Base-by-base conservation (phyloP, 2,888 invertebrate species). In the Cryptosula pallasiana region DNA sequence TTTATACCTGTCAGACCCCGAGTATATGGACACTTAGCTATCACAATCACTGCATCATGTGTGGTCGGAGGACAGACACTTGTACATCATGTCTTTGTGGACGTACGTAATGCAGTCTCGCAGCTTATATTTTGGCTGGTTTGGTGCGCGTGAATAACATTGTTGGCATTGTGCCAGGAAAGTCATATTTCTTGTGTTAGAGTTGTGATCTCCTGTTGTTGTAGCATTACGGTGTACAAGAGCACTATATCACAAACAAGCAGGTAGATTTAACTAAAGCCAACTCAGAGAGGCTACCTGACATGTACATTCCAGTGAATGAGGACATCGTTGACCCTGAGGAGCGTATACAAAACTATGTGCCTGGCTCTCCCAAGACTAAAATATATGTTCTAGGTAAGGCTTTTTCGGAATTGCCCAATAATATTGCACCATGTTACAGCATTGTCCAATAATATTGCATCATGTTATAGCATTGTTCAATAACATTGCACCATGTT, bases 231-330 rank as follows among this genome's bases (percentile, higher is more conserved):
- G 71, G 63, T 13, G 63, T 55, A 29, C 71, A 20, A 9, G 71
- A 69, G 35, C 55, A 70, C 70, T 70, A 70, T 70, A 35, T 71
- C 2, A 71, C 63, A 9, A 70, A 23, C 70, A 54, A 32, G 23
- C 70, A 70, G 70, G 70, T 70, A 2, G 70, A 70, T 29, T 29
- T 70, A 9, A 36, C n/a, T 2, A 34, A 5, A 13, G 70, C 70
- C 3, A 36, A 80, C 16, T 81, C 94, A 0, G 92, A 92, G 84
- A 91, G 93, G 71, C 91, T 95, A 86, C 95, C 95, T 79, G 95
- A 95, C 84, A 91, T 97, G 90, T 94, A 96, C 86, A 93, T 96
- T 0, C 94, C 95, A 84, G 91, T 97, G 3, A 95, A 95, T 0
- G 95, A 97, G 85, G 92, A 0, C 94, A 97, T 83, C 1, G 88